Evolutionary conservation across 2,888 invertebrate species (phyloP).

Genomic region (Gisinianus flammeolus): DNA sequence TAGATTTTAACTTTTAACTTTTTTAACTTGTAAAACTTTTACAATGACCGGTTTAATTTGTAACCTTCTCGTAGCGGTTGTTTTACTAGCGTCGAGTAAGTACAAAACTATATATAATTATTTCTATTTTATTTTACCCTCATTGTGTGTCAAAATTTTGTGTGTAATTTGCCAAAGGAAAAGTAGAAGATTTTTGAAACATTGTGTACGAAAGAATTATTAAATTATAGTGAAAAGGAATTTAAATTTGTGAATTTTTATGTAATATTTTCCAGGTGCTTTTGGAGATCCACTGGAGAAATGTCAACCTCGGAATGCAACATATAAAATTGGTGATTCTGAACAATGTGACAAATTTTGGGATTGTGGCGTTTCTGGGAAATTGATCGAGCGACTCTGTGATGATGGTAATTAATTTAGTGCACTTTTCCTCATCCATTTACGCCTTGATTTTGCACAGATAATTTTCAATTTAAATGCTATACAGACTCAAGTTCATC

Average conservation of each 20-base stretch:
- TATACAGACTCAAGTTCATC: too few species aligned
- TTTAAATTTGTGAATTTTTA: constrained; percentile 23
- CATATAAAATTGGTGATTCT: constrained; percentile 49
- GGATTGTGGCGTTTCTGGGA: constrained; percentile 67
- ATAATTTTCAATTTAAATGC: too few species aligned
- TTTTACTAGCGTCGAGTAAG: constrained; percentile 10
- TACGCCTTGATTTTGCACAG: too few species aligned
- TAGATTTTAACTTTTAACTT: not conserved
- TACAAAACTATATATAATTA: too few species aligned
- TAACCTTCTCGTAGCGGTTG: not conserved
- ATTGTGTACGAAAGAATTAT: not conserved
- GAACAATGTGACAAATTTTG: constrained; percentile 73
- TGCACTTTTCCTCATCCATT: too few species aligned
- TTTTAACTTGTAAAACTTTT: not conserved
- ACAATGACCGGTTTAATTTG: constrained; percentile 18
- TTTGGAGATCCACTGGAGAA: constrained; percentile 46
- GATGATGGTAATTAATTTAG: too few species aligned
- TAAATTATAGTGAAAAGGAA: not conserved
- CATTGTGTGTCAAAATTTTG: too few species aligned
- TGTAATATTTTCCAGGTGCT: constrained; percentile 36
- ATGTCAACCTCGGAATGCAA: constrained; percentile 49
- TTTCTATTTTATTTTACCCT: too few species aligned
- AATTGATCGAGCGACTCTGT: constrained; percentile 76
- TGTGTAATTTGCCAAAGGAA: not conserved
- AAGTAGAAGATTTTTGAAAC: not conserved